phyloP scores from a whole-genome alignment of 2,888 invertebrate species.

The Mesorhabditis spiculigera region DNA sequence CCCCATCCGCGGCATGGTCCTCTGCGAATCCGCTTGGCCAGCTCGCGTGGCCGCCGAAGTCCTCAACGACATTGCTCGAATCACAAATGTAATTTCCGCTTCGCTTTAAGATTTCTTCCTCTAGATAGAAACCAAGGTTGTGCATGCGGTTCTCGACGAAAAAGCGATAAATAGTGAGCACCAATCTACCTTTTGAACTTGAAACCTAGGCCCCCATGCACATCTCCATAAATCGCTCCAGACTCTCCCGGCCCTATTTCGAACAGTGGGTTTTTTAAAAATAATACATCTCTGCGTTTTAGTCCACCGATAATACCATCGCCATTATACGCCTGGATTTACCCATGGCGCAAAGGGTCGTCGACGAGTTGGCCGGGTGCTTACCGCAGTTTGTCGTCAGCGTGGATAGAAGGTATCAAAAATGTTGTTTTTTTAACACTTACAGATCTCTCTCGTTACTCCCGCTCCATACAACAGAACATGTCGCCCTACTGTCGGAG shows the following conservation, averaged over 20 bases:
- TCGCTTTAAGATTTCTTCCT: background rate
- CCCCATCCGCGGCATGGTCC: background rate
- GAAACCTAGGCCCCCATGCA: background rate
- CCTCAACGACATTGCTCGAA: background rate
- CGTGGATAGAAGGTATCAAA: background rate
- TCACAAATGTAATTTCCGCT: background rate
- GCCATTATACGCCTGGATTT: background rate
- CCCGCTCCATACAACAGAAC: background rate
- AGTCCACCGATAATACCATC: background rate
- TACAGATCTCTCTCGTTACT: background rate
- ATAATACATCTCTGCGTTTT: background rate
- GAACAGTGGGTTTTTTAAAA: background rate
- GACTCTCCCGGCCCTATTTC: background rate
- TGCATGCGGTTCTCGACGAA: background rate
- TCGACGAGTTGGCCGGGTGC: background rate
- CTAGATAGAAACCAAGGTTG: background rate
- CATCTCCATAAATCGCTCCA: background rate
- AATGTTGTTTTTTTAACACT: background rate
- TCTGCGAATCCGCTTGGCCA: background rate
- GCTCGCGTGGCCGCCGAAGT: background rate
- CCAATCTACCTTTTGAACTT: no score
- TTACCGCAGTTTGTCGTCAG: slow-evolving; percentile 1
- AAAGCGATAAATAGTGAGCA: background rate
- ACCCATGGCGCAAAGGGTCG: background rate
- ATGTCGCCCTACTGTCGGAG: background rate